phyloP scores from a whole-genome alignment of 2,888 invertebrate species.

The Gnatocerus cornutus region DNA sequence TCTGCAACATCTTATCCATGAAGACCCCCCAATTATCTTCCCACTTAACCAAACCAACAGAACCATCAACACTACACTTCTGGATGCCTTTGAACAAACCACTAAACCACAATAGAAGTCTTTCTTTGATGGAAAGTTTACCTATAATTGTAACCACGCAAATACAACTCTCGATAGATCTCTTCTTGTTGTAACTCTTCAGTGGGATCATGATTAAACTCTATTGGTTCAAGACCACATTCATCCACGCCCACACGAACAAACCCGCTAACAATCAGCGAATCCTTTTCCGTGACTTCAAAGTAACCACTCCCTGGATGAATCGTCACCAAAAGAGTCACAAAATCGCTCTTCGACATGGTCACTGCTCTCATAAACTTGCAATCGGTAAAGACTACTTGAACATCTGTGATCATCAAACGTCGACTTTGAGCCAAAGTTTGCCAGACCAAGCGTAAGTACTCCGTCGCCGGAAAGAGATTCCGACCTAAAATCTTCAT shows the following conservation, averaged over 20 bases:
- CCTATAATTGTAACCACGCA: constrained; percentile 19
- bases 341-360: constrained; percentile 59
- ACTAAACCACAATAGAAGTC: constrained; percentile 48
- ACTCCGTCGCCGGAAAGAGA: constrained; percentile 77
- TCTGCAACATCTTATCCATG: constrained; percentile 89
- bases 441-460: constrained; percentile 73
- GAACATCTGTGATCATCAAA: constrained; percentile 43
- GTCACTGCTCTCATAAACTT: constrained; percentile 73
- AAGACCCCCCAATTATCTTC: constrained; percentile 85
- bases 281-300: constrained; percentile 59
- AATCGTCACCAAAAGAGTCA: not conserved
- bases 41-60: constrained; percentile 49
- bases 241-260: not conserved
- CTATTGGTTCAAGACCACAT: not conserved
- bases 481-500: constrained; percentile 63
- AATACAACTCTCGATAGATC: constrained; percentile 14
- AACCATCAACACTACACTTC: constrained; percentile 54
- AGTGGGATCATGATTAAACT: not conserved
- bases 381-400: constrained; percentile 76
- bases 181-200: constrained; percentile 6
- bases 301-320: constrained; percentile 59
- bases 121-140: not conserved
- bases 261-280: constrained; percentile 55
- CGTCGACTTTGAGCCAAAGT: constrained; percentile 57
- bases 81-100: constrained; percentile 59